phyloP scores from a whole-genome alignment of 2,113 vertebrate genomes.

The Ophthalmolycus amberensis region DNA sequence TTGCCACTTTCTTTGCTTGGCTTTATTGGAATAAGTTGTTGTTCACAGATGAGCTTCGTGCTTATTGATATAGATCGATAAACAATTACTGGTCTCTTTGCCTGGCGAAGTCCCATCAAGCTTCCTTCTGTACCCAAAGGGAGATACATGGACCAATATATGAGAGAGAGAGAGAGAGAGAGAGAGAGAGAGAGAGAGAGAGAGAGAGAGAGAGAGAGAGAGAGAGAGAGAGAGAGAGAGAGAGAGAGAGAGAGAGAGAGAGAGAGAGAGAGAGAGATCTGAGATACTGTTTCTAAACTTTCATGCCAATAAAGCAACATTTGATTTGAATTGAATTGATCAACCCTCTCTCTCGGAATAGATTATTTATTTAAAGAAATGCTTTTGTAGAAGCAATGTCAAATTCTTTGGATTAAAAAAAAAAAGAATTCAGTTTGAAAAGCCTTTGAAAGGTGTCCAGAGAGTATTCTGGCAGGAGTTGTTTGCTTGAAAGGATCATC shows the following conservation, averaged over 20 bases:
- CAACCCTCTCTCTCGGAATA: neutral
- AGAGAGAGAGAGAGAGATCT: too few species aligned
- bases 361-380: neutral
- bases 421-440: neutral
- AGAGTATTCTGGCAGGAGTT: neutral
- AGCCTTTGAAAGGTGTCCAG: neutral
- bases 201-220: neutral
- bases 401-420: neutral
- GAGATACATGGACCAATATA: slow-evolving; percentile 6
- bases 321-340: too few species aligned
- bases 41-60: slow-evolving; percentile 69
- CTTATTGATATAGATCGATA: slow-evolving; percentile 73
- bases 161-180: neutral
- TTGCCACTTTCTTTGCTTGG: slow-evolving; percentile 52
- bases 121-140: slow-evolving; percentile 9
- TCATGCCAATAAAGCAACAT: too few species aligned
- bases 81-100: slow-evolving; percentile 74
- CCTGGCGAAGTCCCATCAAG: slow-evolving; percentile 50
- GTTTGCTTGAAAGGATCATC: neutral
- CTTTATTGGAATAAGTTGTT: slow-evolving; percentile 70
- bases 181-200: neutral
- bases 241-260: too few species aligned
- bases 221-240: too few species aligned
- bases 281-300: too few species aligned
- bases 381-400: neutral